Evolutionary conservation across 2,797 vertebrate species (phyloP).

Genomic region (Platyrinchus mystaceus): DNA sequence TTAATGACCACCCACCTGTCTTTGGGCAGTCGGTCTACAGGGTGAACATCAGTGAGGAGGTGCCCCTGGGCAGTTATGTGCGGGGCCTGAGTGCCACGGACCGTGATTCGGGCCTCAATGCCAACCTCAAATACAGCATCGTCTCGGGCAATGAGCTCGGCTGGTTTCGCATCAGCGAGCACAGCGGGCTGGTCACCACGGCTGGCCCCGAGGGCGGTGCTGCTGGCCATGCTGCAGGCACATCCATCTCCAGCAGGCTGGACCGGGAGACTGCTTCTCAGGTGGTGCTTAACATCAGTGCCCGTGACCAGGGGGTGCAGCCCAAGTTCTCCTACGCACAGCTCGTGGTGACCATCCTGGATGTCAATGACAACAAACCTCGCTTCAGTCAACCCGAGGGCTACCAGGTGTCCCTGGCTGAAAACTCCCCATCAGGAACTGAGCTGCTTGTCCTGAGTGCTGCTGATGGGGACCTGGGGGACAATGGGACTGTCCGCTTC

Average conservation of each 20-base stretch:
- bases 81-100: slow-evolving; percentile 94
- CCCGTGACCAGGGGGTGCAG: slow-evolving; percentile 95
- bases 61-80: slow-evolving; percentile 93
- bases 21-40: slow-evolving; percentile 89
- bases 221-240: not conserved
- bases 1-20: slow-evolving; percentile 95
- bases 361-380: slow-evolving; percentile 94
- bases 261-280: slow-evolving; percentile 91
- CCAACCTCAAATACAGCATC: slow-evolving; percentile 94
- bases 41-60: slow-evolving; percentile 92
- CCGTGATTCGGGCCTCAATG: slow-evolving; percentile 95
- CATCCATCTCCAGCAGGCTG: slow-evolving; percentile 62
- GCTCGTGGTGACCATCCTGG: slow-evolving; percentile 89
- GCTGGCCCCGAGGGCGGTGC: slow-evolving; percentile 56
- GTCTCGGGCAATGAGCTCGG: slow-evolving; percentile 94
- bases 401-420: slow-evolving; percentile 84
- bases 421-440: slow-evolving; percentile 86
- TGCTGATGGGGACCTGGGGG: slow-evolving; percentile 89
- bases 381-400: slow-evolving; percentile 82
- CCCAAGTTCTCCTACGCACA: slow-evolving; percentile 93
- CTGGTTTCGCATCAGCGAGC: slow-evolving; percentile 96
- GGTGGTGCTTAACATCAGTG: slow-evolving; percentile 93
- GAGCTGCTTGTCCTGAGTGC: slow-evolving; percentile 87
- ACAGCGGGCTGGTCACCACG: slow-evolving; percentile 92
- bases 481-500: slow-evolving; percentile 92